A percentile compares a stretch with the other conserved stretches of the same genome.
These are phyloP conservation scores for Plebejus argus DNA, from an alignment of 2,888 invertebrate species.

Conservation along the genomic window DNA sequence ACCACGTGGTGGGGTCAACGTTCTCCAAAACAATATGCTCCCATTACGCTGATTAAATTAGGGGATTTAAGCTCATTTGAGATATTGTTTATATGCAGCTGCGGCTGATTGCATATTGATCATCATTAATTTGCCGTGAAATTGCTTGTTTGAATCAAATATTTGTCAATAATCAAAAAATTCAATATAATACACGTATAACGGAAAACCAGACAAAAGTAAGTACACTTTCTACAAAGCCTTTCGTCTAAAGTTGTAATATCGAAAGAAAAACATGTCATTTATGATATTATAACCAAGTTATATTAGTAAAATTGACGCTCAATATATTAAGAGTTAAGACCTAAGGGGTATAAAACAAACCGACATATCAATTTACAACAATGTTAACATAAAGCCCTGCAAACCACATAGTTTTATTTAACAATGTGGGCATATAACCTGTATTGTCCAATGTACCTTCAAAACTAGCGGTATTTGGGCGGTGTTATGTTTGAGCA, in stretches of 20 bases:
- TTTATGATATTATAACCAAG: too few species aligned
- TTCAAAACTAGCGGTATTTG: conserved; percentile 17
- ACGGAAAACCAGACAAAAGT: neutral
- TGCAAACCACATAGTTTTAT: neutral
- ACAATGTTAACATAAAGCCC: neutral
- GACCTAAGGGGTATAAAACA: neutral
- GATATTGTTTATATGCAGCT: conserved; percentile 64
- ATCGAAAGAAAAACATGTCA: too few species aligned
- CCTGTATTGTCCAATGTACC: neutral
- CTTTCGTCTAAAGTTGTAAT: too few species aligned
- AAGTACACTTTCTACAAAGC: neutral
- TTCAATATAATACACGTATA: neutral
- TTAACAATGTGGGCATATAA: neutral
- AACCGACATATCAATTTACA: neutral
- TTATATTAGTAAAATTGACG: too few species aligned
- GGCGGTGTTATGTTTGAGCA: conserved; percentile 20
- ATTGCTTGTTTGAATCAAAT: conserved; percentile 3
- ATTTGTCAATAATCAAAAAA: conserved; percentile 10
- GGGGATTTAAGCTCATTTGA: conserved; percentile 42
- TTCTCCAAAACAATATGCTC: conserved; percentile 61
- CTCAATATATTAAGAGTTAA: too few species aligned
- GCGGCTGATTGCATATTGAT: conserved; percentile 39
- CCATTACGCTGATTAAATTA: conserved; percentile 55
- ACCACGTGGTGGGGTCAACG: conserved; percentile 69
- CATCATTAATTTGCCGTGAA: conserved; percentile 11